phyloP scores from a whole-genome alignment of 2,113 vertebrate genomes.

The Apodemus speciosus region DNA sequence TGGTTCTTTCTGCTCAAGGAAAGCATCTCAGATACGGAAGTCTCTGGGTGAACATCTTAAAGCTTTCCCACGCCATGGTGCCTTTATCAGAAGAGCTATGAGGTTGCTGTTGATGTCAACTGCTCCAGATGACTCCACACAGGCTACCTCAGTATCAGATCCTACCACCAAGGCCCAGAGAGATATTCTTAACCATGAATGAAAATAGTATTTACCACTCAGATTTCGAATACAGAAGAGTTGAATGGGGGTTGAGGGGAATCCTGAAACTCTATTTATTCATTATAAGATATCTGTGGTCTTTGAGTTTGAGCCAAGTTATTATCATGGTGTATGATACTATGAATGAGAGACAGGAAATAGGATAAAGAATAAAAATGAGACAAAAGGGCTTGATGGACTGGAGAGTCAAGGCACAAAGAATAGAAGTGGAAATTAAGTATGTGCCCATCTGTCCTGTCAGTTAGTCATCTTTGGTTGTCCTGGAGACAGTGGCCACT shows the following conservation, averaged over 20 bases:
- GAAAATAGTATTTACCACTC: not conserved
- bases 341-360: not conserved
- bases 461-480: not conserved
- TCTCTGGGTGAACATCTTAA: not conserved
- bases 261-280: not conserved
- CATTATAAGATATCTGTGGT: not conserved
- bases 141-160: not conserved
- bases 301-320: not conserved
- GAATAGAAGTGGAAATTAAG: not conserved
- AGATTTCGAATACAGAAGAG: not conserved
- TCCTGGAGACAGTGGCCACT: not conserved
- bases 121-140: not conserved
- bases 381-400: not conserved
- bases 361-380: conserved; percentile 15
- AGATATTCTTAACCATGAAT: not conserved
- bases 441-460: not conserved
- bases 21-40: not conserved
- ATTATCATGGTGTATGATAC: not conserved
- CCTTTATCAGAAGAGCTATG: not conserved
- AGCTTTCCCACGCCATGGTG: not conserved
- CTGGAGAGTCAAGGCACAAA: not conserved
- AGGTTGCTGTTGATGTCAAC: not conserved
- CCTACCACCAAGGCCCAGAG: not conserved
- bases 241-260: not conserved
- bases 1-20: not conserved